These are phyloP conservation scores for Ephialtes manifestator DNA, from an alignment of 2,888 invertebrate genomes.

Conservation along the genomic window DNA sequence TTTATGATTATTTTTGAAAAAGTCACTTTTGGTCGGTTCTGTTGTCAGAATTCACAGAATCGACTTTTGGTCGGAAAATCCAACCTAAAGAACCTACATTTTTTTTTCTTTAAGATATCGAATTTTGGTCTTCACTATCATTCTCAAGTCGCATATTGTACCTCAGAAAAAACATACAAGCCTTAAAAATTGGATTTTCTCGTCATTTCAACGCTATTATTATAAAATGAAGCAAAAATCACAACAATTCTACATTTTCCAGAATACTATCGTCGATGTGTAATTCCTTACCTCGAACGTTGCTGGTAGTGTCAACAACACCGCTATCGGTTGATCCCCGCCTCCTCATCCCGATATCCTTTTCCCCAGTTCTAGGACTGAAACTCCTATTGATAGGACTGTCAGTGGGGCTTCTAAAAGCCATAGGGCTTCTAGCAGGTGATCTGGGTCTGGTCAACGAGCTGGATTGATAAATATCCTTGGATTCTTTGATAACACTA, in stretches of 20 bases:
- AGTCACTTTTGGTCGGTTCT: too few relatives aligned
- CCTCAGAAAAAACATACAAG: too few relatives aligned
- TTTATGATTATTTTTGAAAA: too few relatives aligned
- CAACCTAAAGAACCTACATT: too few relatives aligned
- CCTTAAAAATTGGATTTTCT: too few relatives aligned
- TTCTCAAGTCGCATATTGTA: too few relatives aligned
- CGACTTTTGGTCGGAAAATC: too few relatives aligned
- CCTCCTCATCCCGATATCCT: slow-evolving; percentile 73
- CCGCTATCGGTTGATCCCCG: slow-evolving; percentile 79
- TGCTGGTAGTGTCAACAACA: slow-evolving; percentile 84
- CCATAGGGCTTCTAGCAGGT: slow-evolving; percentile 78
- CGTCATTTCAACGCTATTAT: not conserved
- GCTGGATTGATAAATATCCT: slow-evolving; percentile 79
- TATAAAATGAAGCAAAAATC: too few relatives aligned
- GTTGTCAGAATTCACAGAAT: too few relatives aligned
- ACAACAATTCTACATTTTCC: not conserved
- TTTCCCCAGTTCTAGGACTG: slow-evolving; percentile 79
- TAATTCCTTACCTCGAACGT: slow-evolving; percentile 79
- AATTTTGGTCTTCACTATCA: too few relatives aligned
- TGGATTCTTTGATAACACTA: slow-evolving; percentile 81
- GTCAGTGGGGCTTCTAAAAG: slow-evolving; percentile 77
- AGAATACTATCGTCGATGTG: slow-evolving; percentile 14
- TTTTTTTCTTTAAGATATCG: too few relatives aligned
- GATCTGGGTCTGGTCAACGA: slow-evolving; percentile 80
- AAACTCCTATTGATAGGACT: slow-evolving; percentile 81